Evolutionary conservation across 2,797 vertebrate genomes (phyloP), one percentile per base, ranked within the genome.

Genomic region (Gymnothorax javanicus): DNA sequence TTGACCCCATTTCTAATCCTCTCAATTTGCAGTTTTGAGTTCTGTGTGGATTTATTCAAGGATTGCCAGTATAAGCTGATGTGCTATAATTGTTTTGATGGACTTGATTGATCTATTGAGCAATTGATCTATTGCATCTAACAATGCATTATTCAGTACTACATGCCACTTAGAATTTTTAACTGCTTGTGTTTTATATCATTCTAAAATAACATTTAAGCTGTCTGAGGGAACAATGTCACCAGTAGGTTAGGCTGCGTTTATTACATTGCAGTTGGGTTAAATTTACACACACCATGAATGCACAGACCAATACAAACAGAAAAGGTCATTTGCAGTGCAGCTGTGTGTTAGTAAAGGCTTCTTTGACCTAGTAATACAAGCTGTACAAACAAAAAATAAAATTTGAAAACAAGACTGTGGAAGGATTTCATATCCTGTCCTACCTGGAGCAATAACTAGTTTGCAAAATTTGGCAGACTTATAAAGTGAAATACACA

Each of bases 1-100:
- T 50, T 20, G 52, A 33, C 73, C 43, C 25, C 43, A 43, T 87
- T 82, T 57, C 25, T 87, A 87, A 87, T 69, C 73, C 81, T 82
- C 82, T 25, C 27, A 86, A 33, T 67, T 60, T 86, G 75, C 33
- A 12, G 6, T 43, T 84, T 59, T 17, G 58, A 64, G 25, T 64
- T 7, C 52, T 25, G 23, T 67, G 23, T n/a, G n/a, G 27, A 86
- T 27, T 17, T 79, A 23, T 23, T 77, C 77, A 81, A 56, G 77
- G 56, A 56, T 54, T 54, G 17, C 50, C 11, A 56, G 56, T 81
- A 20, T 54, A 81, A 56, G 52, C n/a, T n/a, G 15, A 54, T 54
- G 25, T 27, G 69, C n/a, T 33, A 7, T 75, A 43, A 33, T 17
- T 43, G 13, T 75, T 75, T 13, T 27, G 8, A 75, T 75, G 27